phyloP scores from a whole-genome alignment of 2,888 invertebrate species.

The Drosophila formosana region DNA sequence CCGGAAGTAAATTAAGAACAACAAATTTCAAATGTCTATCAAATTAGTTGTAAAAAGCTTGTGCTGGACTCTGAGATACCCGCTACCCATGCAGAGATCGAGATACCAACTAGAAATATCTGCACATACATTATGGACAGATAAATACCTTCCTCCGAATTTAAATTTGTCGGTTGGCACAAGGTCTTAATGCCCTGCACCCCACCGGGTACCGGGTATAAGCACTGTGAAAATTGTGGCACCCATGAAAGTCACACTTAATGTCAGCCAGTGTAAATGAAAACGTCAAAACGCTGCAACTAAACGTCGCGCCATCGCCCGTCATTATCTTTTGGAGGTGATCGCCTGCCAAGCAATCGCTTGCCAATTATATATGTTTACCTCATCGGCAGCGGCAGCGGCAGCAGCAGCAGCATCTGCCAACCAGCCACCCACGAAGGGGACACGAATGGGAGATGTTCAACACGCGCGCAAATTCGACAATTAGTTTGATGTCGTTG shows the following conservation, averaged over 20 bases:
- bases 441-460: constrained; percentile 3
- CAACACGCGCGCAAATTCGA: constrained; percentile 59
- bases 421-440: background rate
- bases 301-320: constrained; percentile 6
- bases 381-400: constrained; percentile 18
- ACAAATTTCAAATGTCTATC: no score
- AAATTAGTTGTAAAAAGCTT: no score
- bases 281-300: constrained; percentile 55
- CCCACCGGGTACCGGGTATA: background rate
- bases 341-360: constrained; percentile 40
- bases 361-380: constrained; percentile 42
- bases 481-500: constrained; percentile 58
- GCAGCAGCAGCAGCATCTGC: background rate
- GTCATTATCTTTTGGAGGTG: constrained; percentile 43
- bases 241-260: constrained; percentile 45
- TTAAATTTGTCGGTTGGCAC: no score
- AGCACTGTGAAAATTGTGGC: constrained; percentile 8
- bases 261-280: constrained; percentile 63
- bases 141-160: no score
- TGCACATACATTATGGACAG: no score
- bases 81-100: no score
- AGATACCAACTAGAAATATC: no score
- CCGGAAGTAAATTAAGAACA: no score
- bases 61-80: no score
- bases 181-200: background rate